A percentile compares a stretch with the other conserved stretches of the same genome.
Conservation (phyloP, 2,888 invertebrate species). For the Agonopterix subpropinquella region DNA sequence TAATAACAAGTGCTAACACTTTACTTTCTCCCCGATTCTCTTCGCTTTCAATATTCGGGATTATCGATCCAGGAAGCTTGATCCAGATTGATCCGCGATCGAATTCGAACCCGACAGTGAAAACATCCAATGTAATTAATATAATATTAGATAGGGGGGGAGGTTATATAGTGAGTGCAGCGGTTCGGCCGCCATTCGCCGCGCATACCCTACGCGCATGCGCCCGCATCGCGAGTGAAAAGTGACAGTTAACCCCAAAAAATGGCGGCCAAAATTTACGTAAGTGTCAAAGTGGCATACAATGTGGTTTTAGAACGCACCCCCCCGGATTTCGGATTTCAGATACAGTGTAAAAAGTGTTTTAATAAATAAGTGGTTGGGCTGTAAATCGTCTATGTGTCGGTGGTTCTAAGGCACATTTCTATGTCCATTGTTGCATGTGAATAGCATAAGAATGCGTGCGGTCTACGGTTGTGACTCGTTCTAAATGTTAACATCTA, state of each 20-base stretch:
- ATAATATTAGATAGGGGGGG: slow-evolving; percentile 65
- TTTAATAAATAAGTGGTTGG: slow-evolving; percentile 6
- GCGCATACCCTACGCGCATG: slow-evolving; percentile 62
- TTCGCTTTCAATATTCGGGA: not conserved
- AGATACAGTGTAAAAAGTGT: slow-evolving; percentile 19
- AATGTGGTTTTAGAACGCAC: slow-evolving; percentile 64
- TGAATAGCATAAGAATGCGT: slow-evolving; percentile 21
- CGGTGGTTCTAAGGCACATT: slow-evolving; percentile 62
- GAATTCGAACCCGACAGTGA: slow-evolving; percentile 35
- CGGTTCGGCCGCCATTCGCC: slow-evolving; percentile 56
- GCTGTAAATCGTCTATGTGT: slow-evolving; percentile 1
- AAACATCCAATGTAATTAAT: slow-evolving; percentile 68
- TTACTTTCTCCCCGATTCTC: not conserved
- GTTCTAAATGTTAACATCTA: slow-evolving; percentile 13
- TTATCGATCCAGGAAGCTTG: slow-evolving; percentile 48
- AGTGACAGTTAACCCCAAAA: slow-evolving; percentile 55
- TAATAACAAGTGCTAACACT: not conserved
- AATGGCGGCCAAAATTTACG: slow-evolving; percentile 71
- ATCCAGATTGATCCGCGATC: slow-evolving; percentile 53
- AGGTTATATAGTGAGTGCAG: slow-evolving; percentile 54
- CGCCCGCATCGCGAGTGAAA: slow-evolving; percentile 61
- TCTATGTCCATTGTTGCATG: slow-evolving; percentile 51
- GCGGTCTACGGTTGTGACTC: slow-evolving; percentile 6
- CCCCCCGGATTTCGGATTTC: slow-evolving; percentile 32
- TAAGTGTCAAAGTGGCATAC: slow-evolving; percentile 67